phyloP scores from a whole-genome alignment of 1,140 invertebrate species.

The Scaptomyza graminum region DNA sequence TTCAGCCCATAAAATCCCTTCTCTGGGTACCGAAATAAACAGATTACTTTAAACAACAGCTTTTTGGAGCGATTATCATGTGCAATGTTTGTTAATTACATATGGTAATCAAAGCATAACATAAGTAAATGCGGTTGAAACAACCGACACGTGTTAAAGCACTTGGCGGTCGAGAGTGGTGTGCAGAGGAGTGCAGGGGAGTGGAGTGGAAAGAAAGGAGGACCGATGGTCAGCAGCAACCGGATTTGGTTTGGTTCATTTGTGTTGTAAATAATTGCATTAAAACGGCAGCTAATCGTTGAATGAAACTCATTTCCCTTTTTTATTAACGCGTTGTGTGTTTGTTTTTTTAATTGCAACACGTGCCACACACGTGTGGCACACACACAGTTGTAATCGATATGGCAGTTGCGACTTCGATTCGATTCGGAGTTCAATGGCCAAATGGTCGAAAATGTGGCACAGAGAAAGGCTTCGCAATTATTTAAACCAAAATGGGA shows the following conservation, averaged over 20 bases:
- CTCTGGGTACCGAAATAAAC: too few species aligned
- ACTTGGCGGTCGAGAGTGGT: background rate
- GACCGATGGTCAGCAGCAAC: background rate
- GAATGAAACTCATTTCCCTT: slow-evolving; percentile 71
- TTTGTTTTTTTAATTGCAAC: slow-evolving; percentile 41
- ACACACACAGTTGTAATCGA: background rate
- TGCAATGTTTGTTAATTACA: slow-evolving; percentile 52
- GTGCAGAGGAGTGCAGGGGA: too few species aligned
- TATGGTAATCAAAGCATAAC: slow-evolving; percentile 61
- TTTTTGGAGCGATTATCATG: background rate
- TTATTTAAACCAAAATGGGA: slow-evolving; percentile 74
- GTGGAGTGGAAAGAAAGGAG: too few species aligned
- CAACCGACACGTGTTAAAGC: background rate
- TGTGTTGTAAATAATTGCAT: slow-evolving; percentile 80
- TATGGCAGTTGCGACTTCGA: background rate
- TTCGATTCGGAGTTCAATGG: slow-evolving; percentile 39
- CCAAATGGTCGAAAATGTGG: background rate
- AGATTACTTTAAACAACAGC: too few species aligned
- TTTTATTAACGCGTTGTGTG: slow-evolving; percentile 75
- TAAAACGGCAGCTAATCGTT: slow-evolving; percentile 74
- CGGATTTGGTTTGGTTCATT: slow-evolving; percentile 10
- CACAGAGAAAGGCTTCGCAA: slow-evolving; percentile 46
- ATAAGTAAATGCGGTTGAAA: slow-evolving; percentile 36
- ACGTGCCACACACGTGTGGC: slow-evolving; percentile 28
- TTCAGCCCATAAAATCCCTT: too few species aligned